Evolutionary conservation across 1,140 invertebrate genomes (phyloP).

Genomic region (Drosophila novamexicana): DNA sequence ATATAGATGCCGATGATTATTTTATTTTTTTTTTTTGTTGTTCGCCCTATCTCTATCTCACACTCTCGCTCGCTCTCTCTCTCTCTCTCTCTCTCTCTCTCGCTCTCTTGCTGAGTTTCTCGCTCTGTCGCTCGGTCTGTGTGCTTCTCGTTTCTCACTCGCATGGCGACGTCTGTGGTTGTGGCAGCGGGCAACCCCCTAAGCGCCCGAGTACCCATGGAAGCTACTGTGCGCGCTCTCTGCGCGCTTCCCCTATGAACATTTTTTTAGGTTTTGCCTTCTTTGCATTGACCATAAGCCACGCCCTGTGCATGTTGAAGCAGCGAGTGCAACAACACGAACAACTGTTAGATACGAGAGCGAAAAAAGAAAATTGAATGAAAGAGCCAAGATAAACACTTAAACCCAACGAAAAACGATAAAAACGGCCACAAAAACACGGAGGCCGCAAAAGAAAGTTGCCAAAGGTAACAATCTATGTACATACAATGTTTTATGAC

Average conservation of each 20-base stretch:
- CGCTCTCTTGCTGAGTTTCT: background rate
- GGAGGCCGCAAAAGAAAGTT: conserved; percentile 54
- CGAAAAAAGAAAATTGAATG: conserved; percentile 67
- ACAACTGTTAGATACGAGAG: conserved; percentile 76
- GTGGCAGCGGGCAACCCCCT: conserved; percentile 50
- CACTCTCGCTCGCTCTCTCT: background rate
- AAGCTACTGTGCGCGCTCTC: conserved; percentile 40
- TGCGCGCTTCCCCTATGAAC: conserved; percentile 49
- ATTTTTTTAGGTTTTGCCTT: conserved; percentile 35
- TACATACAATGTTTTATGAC: conserved; percentile 54
- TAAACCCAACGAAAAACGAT: conserved; percentile 81
- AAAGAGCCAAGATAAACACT: conserved; percentile 81
- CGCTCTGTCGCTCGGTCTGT: background rate
- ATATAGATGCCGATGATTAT: conserved; percentile 21
- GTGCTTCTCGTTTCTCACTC: background rate
- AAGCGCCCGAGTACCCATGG: conserved; percentile 32
- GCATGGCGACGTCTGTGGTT: conserved; percentile 9
- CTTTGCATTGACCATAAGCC: conserved; percentile 74
- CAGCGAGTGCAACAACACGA: conserved; percentile 75
- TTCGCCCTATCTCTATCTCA: background rate
- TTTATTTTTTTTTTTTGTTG: background rate
- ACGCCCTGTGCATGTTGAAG: conserved; percentile 77
- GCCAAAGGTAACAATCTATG: conserved; percentile 71
- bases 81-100: background rate
- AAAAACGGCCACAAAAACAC: conserved; percentile 69